Percentiles rank a stretch among this genome's conserved stretches.
These are phyloP conservation scores for Campylorhamphus procurvoides DNA, from an alignment of 2,113 vertebrate species.

Conservation along the genomic window DNA sequence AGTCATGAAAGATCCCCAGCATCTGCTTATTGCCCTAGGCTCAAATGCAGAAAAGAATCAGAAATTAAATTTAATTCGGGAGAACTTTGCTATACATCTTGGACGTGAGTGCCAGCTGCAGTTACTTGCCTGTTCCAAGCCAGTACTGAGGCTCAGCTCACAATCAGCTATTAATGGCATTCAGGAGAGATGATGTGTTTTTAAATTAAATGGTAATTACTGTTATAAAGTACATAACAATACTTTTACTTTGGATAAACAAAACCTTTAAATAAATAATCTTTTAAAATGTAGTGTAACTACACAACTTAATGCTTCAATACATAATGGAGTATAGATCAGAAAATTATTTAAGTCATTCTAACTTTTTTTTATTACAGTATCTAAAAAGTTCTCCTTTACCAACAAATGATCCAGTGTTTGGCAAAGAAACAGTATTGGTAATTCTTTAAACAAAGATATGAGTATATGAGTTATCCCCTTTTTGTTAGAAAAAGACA, in stretches of 20 bases:
- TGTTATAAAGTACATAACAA: neutral
- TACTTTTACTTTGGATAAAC: neutral
- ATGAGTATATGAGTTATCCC: neutral
- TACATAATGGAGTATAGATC: neutral
- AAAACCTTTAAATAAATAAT: slow-evolving; percentile 7
- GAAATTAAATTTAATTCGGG: neutral
- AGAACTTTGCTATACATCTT: neutral
- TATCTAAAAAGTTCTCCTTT: neutral
- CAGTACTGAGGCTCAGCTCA: neutral
- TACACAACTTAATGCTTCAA: neutral
- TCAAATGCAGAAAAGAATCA: neutral
- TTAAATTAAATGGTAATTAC: neutral
- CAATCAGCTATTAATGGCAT: neutral
- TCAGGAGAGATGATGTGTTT: neutral
- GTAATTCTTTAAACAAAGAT: neutral
- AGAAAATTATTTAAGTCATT: neutral
- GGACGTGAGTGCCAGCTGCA: neutral
- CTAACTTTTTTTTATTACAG: neutral
- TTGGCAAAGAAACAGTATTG: neutral
- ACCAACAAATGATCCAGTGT: neutral
- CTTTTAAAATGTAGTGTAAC: neutral
- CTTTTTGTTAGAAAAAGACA: slow-evolving; percentile 17
- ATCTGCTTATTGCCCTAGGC: slow-evolving; percentile 3
- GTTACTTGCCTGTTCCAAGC: neutral
- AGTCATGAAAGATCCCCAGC: neutral